Evolutionary conservation across 2,113 vertebrate genomes (phyloP), one percentile per base, ranked within the genome.

Genomic region (Eptesicus fuscus): DNA sequence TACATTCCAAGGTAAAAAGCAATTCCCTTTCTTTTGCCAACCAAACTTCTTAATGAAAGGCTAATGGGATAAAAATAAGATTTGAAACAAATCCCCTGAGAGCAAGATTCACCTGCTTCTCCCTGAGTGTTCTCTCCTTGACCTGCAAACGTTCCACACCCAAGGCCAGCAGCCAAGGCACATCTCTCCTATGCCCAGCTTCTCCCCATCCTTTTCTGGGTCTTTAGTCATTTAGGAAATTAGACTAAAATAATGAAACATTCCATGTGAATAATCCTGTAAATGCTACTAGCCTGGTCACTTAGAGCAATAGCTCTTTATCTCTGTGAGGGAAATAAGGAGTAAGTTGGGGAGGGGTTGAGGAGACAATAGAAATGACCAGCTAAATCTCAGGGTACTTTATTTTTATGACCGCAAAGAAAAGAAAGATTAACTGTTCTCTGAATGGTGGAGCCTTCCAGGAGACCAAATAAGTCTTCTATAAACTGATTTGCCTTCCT

Each of bases 401-500:
- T 47, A 40, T 97, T 98, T 97, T 93, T 88, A 98, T 97, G 97
- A 95, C 53, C 47, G 23, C 74, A 91, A 83, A 2, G 4, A 95
- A 92, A 96, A 97, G 84, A 95, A 95, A 98, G 97, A 98, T 98
- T 97, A 98, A 96, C 92, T 92, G 35, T 96, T 82, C 53, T 97
- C 79, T 97, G 97, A 98, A 97, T 98, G 96, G 79, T 86, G 76
- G 95, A 97, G 80, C 92, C 97, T 98, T 98, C 96, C 96, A 96
- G 97, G 97, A 98, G 96, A 98, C 97, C 97, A 98, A 98, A 97
- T 98, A 98, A 98, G 98, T 98, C 98, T 98, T 98, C 97, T 97
- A 95, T 98, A 98, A 98, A 98, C 98, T 98, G 97, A 98, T 98
- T 98, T 98, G 98, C 97, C 97, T 98, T 98, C 97, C 98, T 98